Evolutionary conservation across 1,140 invertebrate genomes (phyloP), one percentile per base, ranked within the genome.

Genomic region (Drepana arcuata): DNA sequence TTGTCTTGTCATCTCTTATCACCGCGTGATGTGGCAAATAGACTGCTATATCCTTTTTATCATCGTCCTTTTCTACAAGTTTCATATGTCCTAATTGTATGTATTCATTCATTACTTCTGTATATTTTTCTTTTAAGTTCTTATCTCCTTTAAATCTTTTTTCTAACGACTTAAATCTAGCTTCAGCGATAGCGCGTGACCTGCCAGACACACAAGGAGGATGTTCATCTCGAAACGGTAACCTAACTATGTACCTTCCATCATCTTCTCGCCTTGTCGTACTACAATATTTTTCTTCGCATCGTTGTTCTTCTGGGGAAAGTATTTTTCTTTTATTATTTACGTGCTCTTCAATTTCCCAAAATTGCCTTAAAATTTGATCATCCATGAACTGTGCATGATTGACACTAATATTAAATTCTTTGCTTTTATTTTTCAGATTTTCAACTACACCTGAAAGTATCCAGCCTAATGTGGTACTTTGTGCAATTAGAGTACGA

Each of bases 61-160:
- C 30, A 12, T 14, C 25, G 2, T 23, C 12, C 7, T 23, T 34
- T 41, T 18, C 27, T 34, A 28, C 41, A 24, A 33, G 14, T 25
- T 27, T 27, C 41, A 46, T 40, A 29, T 51, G 26, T 32, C 34
- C 34, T 40, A 37, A 31, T 2, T 40, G 12, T n/a, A 46, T 4
- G 26, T 40, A 46, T 35, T 46, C 43, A 14, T 46, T 24, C 9
- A 46, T 40, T 3, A 46, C 43, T n/a, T 46, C 21, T 9, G 1
- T 27, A 27, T 46, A 46, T 15, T 35, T 14, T 9, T 26, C 14
- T 25, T 46, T 46, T 7, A 46, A 14, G 2, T 16, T 14, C 12
- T 16, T 5, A 40, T 36, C 33, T 26, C 32, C 35, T 16, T 14
- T 15, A 14, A 40, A 37, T 28, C 27, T 46, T 9, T 9, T 14